phyloP scores from a whole-genome alignment of 2,888 invertebrate species.

The Netelia virgata region DNA sequence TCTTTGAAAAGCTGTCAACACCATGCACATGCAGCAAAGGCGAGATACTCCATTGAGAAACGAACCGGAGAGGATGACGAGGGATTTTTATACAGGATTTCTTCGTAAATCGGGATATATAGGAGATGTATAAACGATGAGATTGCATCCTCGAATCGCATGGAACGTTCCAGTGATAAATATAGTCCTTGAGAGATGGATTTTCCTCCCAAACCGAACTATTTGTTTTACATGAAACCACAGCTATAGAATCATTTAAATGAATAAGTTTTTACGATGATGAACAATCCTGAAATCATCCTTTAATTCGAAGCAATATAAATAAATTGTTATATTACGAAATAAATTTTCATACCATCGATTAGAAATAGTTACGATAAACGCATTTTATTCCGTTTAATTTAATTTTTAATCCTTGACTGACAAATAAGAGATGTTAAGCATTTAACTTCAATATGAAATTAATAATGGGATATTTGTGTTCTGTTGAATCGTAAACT shows the following conservation, averaged over 20 bases:
- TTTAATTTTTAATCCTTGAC: too few species aligned
- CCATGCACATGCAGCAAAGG: neutral
- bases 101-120: neutral
- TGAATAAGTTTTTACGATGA: neutral
- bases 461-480: too few species aligned
- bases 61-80: slow-evolving; percentile 9
- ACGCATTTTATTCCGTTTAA: too few species aligned
- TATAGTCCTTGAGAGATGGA: neutral
- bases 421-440: too few species aligned
- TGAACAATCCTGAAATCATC: neutral
- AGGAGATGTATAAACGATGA: neutral
- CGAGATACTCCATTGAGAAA: slow-evolving; percentile 1
- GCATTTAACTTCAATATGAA: too few species aligned
- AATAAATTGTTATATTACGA: neutral
- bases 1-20: slow-evolving; percentile 24
- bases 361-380: neutral
- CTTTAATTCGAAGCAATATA: too few species aligned
- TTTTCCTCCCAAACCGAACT: neutral
- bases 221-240: neutral
- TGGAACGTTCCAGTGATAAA: neutral
- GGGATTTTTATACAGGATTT: slow-evolving; percentile 8
- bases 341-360: neutral
- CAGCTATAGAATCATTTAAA: neutral
- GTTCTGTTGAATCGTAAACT: too few species aligned
- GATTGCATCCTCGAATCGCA: neutral